phyloP scores from a whole-genome alignment of 2,797 vertebrate genomes.

The Pogonophryne albipinna region DNA sequence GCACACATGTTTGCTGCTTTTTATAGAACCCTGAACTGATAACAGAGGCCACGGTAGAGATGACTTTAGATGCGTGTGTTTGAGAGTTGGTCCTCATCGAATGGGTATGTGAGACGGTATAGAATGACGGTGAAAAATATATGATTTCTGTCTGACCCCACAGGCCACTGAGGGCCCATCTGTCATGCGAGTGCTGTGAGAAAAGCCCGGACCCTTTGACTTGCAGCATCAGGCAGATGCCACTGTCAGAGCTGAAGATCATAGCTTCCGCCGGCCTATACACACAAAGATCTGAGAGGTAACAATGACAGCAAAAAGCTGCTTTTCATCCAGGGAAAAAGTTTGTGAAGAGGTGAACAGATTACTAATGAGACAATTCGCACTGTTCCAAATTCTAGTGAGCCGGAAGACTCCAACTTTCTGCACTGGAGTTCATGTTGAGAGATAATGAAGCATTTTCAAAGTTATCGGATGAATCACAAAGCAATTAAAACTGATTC shows the following conservation, averaged over 20 bases:
- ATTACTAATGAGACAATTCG: slow-evolving; percentile 63
- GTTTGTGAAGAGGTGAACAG: slow-evolving; percentile 50
- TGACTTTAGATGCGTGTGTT: neutral
- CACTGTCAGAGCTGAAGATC: slow-evolving; percentile 32
- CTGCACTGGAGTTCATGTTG: slow-evolving; percentile 33
- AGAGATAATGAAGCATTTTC: slow-evolving; percentile 45
- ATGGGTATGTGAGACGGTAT: neutral
- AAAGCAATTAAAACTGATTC: slow-evolving; percentile 48
- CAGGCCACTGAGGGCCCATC: slow-evolving; percentile 11
- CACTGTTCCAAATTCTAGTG: slow-evolving; percentile 22
- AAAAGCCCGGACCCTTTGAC: slow-evolving; percentile 47
- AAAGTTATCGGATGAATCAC: slow-evolving; percentile 40
- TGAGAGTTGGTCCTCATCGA: neutral
- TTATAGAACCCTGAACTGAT: neutral
- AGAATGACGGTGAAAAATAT: slow-evolving; percentile 15
- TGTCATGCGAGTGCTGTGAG: slow-evolving; percentile 13
- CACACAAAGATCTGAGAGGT: slow-evolving; percentile 52
- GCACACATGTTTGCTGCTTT: neutral
- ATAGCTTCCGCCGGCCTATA: slow-evolving; percentile 25
- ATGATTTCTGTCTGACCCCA: slow-evolving; percentile 37
- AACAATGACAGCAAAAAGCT: slow-evolving; percentile 48
- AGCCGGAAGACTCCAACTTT: slow-evolving; percentile 26
- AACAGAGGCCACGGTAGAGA: neutral
- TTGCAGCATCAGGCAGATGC: slow-evolving; percentile 39
- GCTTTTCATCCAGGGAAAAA: slow-evolving; percentile 48